Conservation (phyloP, 2,797 vertebrate species). For the Salarias fasciatus region DNA sequence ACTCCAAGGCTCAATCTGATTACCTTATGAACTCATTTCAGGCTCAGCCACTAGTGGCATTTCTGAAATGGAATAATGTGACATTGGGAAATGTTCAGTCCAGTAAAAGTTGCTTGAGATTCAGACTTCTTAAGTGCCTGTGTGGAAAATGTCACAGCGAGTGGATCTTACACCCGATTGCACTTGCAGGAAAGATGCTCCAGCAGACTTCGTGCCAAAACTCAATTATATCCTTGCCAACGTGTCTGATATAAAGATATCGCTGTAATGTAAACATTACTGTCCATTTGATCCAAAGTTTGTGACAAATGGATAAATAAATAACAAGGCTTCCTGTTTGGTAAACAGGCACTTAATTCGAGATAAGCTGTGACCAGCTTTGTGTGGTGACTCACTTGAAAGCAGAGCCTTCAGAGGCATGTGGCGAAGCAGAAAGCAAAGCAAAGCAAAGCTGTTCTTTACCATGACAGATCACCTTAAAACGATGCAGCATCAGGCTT, state of each 20-base stretch:
- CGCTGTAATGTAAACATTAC: slow-evolving; percentile 40
- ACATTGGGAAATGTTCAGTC: slow-evolving; percentile 47
- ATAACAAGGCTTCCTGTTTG: slow-evolving; percentile 41
- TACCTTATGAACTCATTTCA: slow-evolving; percentile 73
- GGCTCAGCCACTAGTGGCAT: slow-evolving; percentile 61
- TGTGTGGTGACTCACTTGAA: slow-evolving; percentile 40
- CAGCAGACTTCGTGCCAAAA: neutral
- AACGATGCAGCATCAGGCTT: slow-evolving; percentile 8
- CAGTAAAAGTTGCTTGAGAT: slow-evolving; percentile 9
- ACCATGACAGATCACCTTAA: slow-evolving; percentile 21
- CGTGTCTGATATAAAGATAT: slow-evolving; percentile 23
- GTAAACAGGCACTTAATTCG: slow-evolving; percentile 53
- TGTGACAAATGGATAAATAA: slow-evolving; percentile 35
- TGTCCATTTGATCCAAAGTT: slow-evolving; percentile 37
- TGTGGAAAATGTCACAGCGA: slow-evolving; percentile 39
- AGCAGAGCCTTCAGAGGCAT: slow-evolving; percentile 23
- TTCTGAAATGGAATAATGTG: slow-evolving; percentile 60
- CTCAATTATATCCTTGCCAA: neutral
- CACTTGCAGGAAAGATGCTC: slow-evolving; percentile 1
- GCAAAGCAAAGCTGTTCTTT: slow-evolving; percentile 33
- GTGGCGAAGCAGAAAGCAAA: too few relatives aligned
- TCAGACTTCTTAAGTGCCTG: slow-evolving; percentile 24
- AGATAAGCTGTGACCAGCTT: slow-evolving; percentile 48
- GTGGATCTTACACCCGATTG: slow-evolving; percentile 3
- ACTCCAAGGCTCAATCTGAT: slow-evolving; percentile 64